Conservation (phyloP, 2,888 invertebrate species). For the Bhutanitis thaidina region DNA sequence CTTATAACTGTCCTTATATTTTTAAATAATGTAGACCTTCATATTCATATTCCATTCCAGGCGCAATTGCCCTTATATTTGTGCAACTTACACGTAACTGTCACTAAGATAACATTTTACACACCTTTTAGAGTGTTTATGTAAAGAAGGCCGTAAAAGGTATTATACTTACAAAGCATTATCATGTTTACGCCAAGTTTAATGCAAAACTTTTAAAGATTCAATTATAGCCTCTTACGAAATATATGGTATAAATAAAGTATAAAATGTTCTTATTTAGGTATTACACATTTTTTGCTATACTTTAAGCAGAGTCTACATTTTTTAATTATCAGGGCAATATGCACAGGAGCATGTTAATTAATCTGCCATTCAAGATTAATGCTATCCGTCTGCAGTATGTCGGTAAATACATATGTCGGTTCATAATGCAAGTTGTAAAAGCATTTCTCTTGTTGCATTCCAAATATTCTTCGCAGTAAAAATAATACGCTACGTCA, state of each 20-base stretch:
- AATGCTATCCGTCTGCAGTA: constrained; percentile 10
- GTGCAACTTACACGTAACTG: not conserved
- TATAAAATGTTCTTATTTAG: too few species aligned
- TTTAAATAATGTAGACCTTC: not conserved
- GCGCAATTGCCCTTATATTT: not conserved
- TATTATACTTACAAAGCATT: not conserved
- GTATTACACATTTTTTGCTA: too few species aligned
- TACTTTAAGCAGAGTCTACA: too few species aligned
- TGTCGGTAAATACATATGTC: constrained; percentile 7
- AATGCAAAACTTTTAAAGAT: not conserved
- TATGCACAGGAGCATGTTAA: constrained; percentile 2
- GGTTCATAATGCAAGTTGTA: not conserved
- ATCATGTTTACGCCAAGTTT: not conserved
- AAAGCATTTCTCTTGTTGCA: constrained; percentile 11
- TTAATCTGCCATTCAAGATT: constrained; percentile 16
- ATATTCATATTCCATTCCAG: not conserved
- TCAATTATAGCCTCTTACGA: not conserved
- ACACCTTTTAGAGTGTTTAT: not conserved
- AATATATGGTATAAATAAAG: not conserved
- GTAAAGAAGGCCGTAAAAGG: not conserved
- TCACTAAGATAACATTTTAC: not conserved
- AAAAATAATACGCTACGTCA: not conserved
- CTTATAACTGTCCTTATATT: not conserved
- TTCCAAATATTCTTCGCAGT: constrained; percentile 1
- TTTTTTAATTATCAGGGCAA: not conserved